phyloP scores from a whole-genome alignment of 2,113 vertebrate species.

The Bufo gargarizans region DNA sequence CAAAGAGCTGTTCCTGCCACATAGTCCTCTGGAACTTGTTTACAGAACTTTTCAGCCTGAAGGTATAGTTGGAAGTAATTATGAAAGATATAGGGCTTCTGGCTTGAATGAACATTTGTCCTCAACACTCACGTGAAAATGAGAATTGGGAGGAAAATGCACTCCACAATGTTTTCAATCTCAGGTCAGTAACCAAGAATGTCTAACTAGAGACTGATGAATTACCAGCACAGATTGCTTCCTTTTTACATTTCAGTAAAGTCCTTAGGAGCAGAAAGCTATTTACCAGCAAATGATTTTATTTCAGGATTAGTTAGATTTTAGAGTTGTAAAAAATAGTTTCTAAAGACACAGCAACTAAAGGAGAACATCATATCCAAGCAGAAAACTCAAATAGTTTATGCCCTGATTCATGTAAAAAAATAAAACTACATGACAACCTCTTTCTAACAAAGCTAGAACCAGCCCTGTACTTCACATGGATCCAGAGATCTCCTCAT shows the following conservation, averaged over 20 bases:
- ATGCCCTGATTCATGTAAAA: too few relatives aligned
- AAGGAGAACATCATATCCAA: neutral
- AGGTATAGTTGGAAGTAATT: slow-evolving; percentile 50
- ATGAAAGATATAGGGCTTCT: slow-evolving; percentile 47
- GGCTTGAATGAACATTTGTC: slow-evolving; percentile 42
- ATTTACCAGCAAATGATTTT: slow-evolving; percentile 1
- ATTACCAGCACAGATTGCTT: slow-evolving; percentile 42
- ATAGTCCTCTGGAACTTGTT: slow-evolving; percentile 47
- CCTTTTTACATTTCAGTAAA: slow-evolving; percentile 4
- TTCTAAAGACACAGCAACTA: neutral
- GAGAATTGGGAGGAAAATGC: slow-evolving; percentile 46
- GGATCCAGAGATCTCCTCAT: too few relatives aligned
- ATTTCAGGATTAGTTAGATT: neutral
- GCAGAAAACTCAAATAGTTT: too few relatives aligned
- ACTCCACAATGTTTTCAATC: slow-evolving; percentile 34
- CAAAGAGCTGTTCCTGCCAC: slow-evolving; percentile 18
- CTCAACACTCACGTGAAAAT: slow-evolving; percentile 39
- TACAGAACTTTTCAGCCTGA: slow-evolving; percentile 45
- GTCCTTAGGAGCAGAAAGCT: neutral
- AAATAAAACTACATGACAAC: too few relatives aligned
- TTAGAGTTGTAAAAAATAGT: neutral
- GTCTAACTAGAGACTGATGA: slow-evolving; percentile 47
- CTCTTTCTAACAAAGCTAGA: too few relatives aligned
- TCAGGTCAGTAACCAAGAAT: slow-evolving; percentile 39
- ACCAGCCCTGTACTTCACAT: too few relatives aligned